A percentile compares a stretch with the other conserved stretches of the same genome.
Evolutionary conservation across 2,113 vertebrate species (phyloP).

Genomic region (Hemicordylus capensis): DNA sequence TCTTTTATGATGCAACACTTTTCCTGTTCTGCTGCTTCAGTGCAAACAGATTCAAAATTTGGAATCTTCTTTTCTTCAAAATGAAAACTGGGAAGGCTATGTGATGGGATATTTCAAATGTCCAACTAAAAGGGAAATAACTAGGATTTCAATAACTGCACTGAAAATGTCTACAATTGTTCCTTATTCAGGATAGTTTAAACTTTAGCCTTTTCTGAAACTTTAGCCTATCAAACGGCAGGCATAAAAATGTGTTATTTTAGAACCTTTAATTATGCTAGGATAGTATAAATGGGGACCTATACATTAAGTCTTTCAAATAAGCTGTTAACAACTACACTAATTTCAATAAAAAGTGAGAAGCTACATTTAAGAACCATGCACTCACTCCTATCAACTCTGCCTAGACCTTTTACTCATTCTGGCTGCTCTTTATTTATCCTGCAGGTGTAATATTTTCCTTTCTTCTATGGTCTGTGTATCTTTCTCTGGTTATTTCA

Average conservation of each 20-base stretch:
- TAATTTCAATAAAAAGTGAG: neutral
- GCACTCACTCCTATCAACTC: neutral
- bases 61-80: conserved; percentile 24
- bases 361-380: neutral
- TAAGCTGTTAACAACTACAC: neutral
- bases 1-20: conserved; percentile 22
- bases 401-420: neutral
- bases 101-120: neutral
- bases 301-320: conserved; percentile 23
- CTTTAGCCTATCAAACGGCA: conserved; percentile 13
- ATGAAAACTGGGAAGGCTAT: neutral
- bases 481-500: neutral
- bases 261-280: neutral
- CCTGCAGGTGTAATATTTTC: neutral
- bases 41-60: conserved; percentile 16
- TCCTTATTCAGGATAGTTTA: neutral
- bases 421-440: neutral
- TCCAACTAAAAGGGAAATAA: neutral
- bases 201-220: conserved; percentile 11
- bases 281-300: conserved; percentile 2
- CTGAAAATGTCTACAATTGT: neutral
- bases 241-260: neutral
- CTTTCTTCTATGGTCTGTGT: neutral
- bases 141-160: neutral
- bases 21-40: neutral